Base-by-base conservation (phyloP, 1,140 invertebrate genomes). In the Alviniconcha marisindica region DNA sequence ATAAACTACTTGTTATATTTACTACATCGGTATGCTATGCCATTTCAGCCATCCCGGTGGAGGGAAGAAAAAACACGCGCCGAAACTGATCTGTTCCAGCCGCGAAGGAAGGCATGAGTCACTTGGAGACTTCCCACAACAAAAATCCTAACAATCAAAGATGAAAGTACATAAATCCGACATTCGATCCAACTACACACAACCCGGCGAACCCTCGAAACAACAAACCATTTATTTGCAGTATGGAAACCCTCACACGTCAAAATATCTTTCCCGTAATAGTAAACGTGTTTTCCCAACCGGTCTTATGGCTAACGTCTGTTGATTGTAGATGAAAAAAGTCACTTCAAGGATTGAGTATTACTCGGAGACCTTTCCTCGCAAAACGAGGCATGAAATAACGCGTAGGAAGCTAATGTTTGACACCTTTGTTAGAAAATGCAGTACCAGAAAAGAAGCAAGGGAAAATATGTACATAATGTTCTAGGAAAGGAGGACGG, bases 151-250 rank as follows among this genome's bases (percentile, higher is more conserved):
- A 63, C 60, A 63, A 63, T 63, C 60, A 63, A 63, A 63, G 60
- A 63, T 31, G 28, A 63, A 63, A n/a, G 21, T 63, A 63, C 21
- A 63, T 7, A 31, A 31, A n/a, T 7, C 7, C 21, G 60, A 12
- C 60, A 63, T 63, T n/a, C 28, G 60, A 63, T 31, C 60, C 60
- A n/a, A n/a, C 21, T 63, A 63, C 60, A 63, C 60, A 14, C 60
- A 63, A 24, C 10, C 5, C 28, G 24, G 60, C 60, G 28, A 31
- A 4, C 4, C 10, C 60, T 63, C 24, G 28, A 24, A 10, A 71
- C 15, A 73, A 73, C 31, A 33, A 42, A 42, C 71, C 71, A 73
- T 73, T 73, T 73, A 73, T 73, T 73, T 73, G 4, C 71, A n/a
- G 71, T 73, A 42, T 73, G 71, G 31, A 44, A 73, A 5, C 1